Evolutionary conservation across 1,140 invertebrate genomes (phyloP).

Genomic region (Homarus americanus): DNA sequence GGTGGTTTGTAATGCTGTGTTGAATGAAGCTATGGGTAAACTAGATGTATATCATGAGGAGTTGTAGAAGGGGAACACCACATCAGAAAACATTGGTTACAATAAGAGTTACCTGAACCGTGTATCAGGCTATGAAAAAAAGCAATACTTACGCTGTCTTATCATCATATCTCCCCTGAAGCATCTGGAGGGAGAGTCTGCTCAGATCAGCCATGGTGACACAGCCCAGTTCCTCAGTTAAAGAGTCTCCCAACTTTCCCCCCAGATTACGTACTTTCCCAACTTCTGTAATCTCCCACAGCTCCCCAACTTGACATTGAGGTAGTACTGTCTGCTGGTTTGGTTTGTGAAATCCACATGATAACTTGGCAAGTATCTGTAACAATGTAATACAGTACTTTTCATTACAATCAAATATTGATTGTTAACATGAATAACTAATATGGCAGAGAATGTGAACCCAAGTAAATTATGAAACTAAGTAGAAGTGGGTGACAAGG

Average conservation of each 20-base stretch:
- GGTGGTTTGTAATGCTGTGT: too few species aligned
- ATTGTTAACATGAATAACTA: not conserved
- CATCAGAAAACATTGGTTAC: too few species aligned
- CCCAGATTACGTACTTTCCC: conserved; percentile 91
- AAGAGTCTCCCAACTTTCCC: conserved; percentile 90
- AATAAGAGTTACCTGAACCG: too few species aligned
- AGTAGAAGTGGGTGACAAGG: not conserved
- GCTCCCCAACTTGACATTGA: conserved; percentile 50
- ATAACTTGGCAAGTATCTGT: conserved; percentile 92
- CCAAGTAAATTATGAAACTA: not conserved
- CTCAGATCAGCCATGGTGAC: conserved; percentile 88
- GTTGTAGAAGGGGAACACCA: too few species aligned
- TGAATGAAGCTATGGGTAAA: too few species aligned
- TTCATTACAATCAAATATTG: not conserved
- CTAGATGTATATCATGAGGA: too few species aligned
- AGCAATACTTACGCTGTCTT: conserved; percentile 87
- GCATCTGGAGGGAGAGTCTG: conserved; percentile 79
- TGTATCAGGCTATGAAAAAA: too few species aligned
- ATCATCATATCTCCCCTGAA: conserved; percentile 87
- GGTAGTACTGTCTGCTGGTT: conserved; percentile 79
- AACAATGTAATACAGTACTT: conserved; percentile 37
- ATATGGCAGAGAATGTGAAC: not conserved
- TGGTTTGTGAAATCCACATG: conserved; percentile 88
- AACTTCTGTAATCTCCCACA: conserved; percentile 77
- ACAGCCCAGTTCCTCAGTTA: conserved; percentile 86